phyloP scores from a whole-genome alignment of 2,888 invertebrate genomes.

The Hartigia nigra region DNA sequence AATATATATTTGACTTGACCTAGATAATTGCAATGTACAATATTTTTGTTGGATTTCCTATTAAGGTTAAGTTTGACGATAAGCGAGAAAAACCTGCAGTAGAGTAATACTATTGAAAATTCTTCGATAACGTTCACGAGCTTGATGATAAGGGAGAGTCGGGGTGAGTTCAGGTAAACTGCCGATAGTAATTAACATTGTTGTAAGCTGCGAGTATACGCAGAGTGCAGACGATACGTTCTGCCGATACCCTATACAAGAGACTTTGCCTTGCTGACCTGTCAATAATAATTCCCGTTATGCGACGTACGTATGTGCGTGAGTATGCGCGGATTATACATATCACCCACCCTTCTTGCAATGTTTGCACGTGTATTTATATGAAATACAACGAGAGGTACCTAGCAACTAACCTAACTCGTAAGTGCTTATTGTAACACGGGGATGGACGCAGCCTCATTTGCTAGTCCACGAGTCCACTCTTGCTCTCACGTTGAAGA shows the following conservation, averaged over 20 bases:
- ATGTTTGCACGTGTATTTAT: not conserved
- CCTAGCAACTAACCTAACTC: not conserved
- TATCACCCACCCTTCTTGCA: not conserved
- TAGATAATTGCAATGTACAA: not conserved
- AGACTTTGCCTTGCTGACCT: conserved; percentile 44
- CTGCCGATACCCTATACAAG: conserved; percentile 4
- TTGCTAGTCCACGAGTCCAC: not conserved
- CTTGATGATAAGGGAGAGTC: conserved; percentile 22
- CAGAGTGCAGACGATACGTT: not conserved
- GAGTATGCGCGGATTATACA: not conserved
- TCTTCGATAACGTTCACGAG: not conserved
- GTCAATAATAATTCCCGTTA: conserved; percentile 39
- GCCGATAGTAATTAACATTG: conserved; percentile 47
- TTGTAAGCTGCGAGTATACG: not conserved
- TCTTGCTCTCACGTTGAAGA: conserved; percentile 5
- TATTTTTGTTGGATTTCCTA: not conserved
- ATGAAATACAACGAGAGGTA: not conserved
- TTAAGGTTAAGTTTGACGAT: not conserved
- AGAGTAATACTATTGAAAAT: not conserved
- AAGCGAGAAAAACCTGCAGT: not conserved
- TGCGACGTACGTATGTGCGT: not conserved
- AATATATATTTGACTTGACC: not conserved
- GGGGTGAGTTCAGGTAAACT: conserved; percentile 36
- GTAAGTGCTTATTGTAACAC: not conserved
- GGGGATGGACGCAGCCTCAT: not conserved